A percentile compares a stretch with the other conserved stretches of the same genome.
Evolutionary conservation across 1,140 invertebrate species (phyloP).

Genomic region (Metopolophium dirhodum): DNA sequence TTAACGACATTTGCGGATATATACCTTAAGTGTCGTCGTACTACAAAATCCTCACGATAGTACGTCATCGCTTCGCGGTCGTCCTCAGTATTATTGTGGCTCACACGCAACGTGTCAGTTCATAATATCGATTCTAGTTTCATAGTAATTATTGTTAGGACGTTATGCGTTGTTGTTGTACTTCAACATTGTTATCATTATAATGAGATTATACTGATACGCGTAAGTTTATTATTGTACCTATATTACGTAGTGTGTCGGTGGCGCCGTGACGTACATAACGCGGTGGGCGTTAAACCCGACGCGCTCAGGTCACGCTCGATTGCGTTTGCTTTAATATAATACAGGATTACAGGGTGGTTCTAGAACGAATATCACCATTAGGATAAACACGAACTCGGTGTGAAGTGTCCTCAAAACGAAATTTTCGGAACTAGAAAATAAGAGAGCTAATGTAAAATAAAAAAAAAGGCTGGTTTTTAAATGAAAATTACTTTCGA

Average conservation of each 20-base stretch:
- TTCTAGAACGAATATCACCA: not conserved
- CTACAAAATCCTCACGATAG: not conserved
- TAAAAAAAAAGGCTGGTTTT: no score
- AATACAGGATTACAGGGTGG: constrained; percentile 1
- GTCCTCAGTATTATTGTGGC: not conserved
- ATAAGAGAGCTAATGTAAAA: no score
- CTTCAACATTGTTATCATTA: not conserved
- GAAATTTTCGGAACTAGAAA: no score
- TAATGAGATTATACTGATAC: not conserved
- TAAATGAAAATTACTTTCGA: not conserved
- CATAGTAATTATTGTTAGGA: not conserved
- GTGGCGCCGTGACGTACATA: not conserved
- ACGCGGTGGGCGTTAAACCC: not conserved
- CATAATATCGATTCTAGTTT: not conserved
- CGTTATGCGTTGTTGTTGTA: not conserved
- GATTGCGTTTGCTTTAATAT: not conserved
- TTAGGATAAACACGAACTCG: not conserved
- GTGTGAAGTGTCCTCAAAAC: no score
- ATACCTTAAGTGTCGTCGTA: not conserved
- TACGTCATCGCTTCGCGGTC: not conserved
- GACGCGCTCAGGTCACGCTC: not conserved
- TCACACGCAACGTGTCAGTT: not conserved
- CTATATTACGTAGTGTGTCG: not conserved
- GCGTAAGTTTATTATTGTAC: not conserved
- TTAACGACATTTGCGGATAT: not conserved